A percentile compares a stretch with the other conserved stretches of the same genome.
Conservation (phyloP, 2,797 vertebrate genomes). For the Pogonophryne albipinna region DNA sequence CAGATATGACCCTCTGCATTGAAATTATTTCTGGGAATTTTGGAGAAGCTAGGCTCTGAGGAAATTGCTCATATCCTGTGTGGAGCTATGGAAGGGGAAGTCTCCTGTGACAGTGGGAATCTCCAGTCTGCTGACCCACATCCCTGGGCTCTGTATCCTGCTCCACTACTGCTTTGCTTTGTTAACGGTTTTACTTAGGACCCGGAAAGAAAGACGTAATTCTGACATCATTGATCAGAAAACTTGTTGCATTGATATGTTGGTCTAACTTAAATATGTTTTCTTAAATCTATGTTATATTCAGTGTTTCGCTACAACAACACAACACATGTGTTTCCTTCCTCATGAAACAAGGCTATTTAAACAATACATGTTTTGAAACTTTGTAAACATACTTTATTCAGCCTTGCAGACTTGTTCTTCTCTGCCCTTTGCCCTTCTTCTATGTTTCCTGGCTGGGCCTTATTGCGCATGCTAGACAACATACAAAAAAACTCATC, state of each 20-base stretch:
- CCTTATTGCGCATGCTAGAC: background rate
- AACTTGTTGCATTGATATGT: background rate
- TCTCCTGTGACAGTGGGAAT: slow-evolving; percentile 71
- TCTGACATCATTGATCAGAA: background rate
- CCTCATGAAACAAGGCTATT: background rate
- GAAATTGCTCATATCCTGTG: slow-evolving; percentile 82
- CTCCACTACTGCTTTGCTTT: slow-evolving; percentile 9
- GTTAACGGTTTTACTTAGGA: background rate
- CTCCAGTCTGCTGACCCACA: slow-evolving; percentile 78
- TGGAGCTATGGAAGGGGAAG: slow-evolving; percentile 73
- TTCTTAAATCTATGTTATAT: slow-evolving; percentile 19
- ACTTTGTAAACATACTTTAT: background rate
- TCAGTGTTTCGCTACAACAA: background rate
- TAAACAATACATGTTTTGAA: background rate
- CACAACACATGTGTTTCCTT: background rate
- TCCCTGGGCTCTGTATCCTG: slow-evolving; percentile 47
- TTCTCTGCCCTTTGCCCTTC: background rate
- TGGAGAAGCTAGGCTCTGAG: slow-evolving; percentile 45
- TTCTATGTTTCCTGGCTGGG: background rate
- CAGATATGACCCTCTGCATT: slow-evolving; percentile 48
- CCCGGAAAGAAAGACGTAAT: background rate
- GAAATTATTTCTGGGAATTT: slow-evolving; percentile 62
- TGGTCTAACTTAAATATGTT: background rate
- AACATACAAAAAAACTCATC: background rate
- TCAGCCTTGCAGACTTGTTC: background rate